A percentile compares a stretch with the other conserved stretches of the same genome.
Conservation (phyloP, 1,140 invertebrate genomes). For the Battus philenor region DNA sequence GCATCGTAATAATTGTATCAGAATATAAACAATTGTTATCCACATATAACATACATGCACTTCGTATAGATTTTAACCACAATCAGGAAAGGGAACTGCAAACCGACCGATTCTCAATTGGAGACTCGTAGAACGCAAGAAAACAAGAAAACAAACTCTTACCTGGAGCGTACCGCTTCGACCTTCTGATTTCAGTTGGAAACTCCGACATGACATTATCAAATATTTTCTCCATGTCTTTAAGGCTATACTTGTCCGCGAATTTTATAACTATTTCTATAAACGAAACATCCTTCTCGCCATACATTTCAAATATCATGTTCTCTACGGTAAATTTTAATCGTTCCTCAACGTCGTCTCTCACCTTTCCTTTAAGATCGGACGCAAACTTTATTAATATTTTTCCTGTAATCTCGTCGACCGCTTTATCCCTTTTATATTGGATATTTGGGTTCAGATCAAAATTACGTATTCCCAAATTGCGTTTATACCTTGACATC, state of each 20-base stretch:
- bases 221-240: constrained; percentile 45
- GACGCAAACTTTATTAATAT: constrained; percentile 31
- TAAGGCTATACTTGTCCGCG: constrained; percentile 34
- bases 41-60: too few species aligned
- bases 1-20: too few species aligned
- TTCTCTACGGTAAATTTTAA: constrained; percentile 29
- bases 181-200: constrained; percentile 31
- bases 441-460: constrained; percentile 17
- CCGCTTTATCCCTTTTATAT: constrained; percentile 45
- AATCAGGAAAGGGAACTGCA: too few species aligned
- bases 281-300: constrained; percentile 42
- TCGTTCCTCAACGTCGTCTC: constrained; percentile 29
- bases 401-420: constrained; percentile 41
- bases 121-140: constrained; percentile 1
- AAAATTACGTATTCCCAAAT: constrained; percentile 2
- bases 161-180: constrained; percentile 44
- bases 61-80: too few species aligned
- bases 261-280: constrained; percentile 56
- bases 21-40: too few species aligned
- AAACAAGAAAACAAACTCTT: constrained; percentile 31
- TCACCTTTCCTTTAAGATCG: constrained; percentile 25
- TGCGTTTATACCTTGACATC: too few species aligned
- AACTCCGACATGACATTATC: constrained; percentile 39
- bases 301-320: constrained; percentile 46
- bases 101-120: too few species aligned